These are phyloP conservation scores for Zaprionus tsacasi DNA, from an alignment of 1,140 invertebrate genomes.

Conservation along the genomic window DNA sequence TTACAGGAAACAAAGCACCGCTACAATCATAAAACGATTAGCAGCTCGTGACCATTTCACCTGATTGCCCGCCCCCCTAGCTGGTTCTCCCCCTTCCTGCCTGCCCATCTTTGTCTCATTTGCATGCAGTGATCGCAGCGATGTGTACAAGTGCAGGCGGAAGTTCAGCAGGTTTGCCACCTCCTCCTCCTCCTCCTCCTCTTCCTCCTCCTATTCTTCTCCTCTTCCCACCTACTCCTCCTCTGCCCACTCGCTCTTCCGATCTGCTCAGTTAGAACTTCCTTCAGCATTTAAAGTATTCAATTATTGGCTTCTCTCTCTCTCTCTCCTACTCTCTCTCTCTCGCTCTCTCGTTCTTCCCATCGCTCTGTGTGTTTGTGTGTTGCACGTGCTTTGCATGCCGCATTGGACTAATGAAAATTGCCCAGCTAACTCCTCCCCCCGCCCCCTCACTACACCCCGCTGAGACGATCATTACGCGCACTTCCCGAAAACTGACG, in stretches of 20 bases:
- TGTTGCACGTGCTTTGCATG: conserved; percentile 69
- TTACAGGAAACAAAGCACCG: conserved; percentile 77
- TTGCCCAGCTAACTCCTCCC: too few species aligned
- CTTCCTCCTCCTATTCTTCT: neutral
- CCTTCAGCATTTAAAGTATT: conserved; percentile 72
- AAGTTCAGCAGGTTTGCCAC: conserved; percentile 48
- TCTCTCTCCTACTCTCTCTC: neutral
- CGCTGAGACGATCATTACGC: too few species aligned
- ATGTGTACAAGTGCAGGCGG: conserved; percentile 39
- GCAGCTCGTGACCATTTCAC: conserved; percentile 81
- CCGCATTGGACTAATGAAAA: conserved; percentile 42
- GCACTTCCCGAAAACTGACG: neutral
- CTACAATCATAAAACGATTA: conserved; percentile 83
- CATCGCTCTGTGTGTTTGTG: conserved; percentile 11
- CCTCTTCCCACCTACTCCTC: neutral
- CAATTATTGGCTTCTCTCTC: conserved; percentile 43
- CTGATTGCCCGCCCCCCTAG: conserved; percentile 44
- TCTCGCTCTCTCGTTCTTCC: neutral
- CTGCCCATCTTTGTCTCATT: conserved; percentile 44
- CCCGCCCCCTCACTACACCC: too few species aligned
- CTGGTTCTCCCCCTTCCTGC: neutral
- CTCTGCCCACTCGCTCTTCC: conserved; percentile 15
- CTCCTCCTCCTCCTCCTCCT: neutral
- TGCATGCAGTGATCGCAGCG: conserved; percentile 49
- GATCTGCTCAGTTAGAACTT: conserved; percentile 62